These are phyloP conservation scores for Eupithecia insigniata DNA, from an alignment of 2,888 invertebrate species.

Conservation along the genomic window DNA sequence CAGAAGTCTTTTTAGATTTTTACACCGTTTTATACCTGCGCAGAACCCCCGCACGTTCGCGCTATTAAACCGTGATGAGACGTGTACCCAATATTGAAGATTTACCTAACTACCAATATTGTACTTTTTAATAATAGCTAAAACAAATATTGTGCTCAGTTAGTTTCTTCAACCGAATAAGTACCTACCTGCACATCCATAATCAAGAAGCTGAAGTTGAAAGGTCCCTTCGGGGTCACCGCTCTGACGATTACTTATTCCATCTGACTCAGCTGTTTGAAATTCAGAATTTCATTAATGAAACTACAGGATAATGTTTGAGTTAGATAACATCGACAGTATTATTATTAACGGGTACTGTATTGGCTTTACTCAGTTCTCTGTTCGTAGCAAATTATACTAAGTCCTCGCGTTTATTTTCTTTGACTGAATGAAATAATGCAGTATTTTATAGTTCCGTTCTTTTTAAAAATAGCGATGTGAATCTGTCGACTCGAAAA, in stretches of 20 bases:
- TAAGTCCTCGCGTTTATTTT: too few relatives aligned
- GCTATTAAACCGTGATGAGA: too few relatives aligned
- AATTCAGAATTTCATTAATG: conserved; percentile 43
- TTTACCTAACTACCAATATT: too few relatives aligned
- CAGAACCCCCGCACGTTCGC: too few relatives aligned
- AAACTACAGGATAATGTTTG: conserved; percentile 38
- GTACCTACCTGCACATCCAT: background rate
- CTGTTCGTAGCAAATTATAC: background rate
- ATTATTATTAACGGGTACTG: conserved; percentile 34
- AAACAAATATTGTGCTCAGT: background rate
- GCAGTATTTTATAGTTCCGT: too few relatives aligned
- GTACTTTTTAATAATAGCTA: background rate
- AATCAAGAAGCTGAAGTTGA: background rate
- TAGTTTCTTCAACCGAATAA: background rate
- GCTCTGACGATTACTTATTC: conserved; percentile 35
- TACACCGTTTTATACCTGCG: too few relatives aligned
- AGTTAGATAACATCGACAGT: conserved; percentile 40
- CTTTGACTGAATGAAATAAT: too few relatives aligned
- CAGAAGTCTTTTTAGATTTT: too few relatives aligned
- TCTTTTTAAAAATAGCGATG: too few relatives aligned
- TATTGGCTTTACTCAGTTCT: conserved; percentile 32
- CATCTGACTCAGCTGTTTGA: conserved; percentile 34
- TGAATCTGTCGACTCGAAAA: too few relatives aligned
- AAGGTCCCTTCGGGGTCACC: conserved; percentile 11
- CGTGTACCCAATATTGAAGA: too few relatives aligned